phyloP scores from a whole-genome alignment of 37 sponge, comb jelly and placozoan species.

The Eunapius fragilis region DNA sequence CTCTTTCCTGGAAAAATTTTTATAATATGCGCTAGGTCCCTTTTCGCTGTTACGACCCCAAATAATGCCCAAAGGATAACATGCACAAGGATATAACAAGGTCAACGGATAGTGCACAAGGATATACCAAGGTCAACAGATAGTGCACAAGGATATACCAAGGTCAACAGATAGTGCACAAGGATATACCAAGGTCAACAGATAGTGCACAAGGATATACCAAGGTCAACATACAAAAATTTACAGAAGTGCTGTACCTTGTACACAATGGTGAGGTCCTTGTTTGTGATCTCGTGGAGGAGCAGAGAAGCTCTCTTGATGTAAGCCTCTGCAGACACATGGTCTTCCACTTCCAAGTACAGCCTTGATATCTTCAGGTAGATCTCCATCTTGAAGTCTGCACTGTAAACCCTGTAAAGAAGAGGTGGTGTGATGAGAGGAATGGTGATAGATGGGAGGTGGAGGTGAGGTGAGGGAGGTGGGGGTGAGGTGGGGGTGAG shows the following conservation, averaged over 20 bases:
- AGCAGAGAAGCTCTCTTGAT: conserved; percentile 89
- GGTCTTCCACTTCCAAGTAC: conserved; percentile 81
- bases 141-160: not conserved
- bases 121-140: too few species aligned
- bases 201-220: not conserved
- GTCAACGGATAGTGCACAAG: too few species aligned
- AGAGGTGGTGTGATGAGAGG: not conserved
- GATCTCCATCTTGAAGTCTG: conserved; percentile 91
- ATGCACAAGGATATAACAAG: too few species aligned
- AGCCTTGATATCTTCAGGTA: conserved; percentile 95
- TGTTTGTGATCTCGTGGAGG: conserved; percentile 62
- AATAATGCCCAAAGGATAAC: too few species aligned
- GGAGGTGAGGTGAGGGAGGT: not conserved
- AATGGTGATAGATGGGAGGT: conserved; percentile 12
- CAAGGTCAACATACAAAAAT: not conserved
- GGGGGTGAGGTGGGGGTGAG: not conserved
- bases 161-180: too few species aligned
- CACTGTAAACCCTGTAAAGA: conserved; percentile 64
- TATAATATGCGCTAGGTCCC: too few species aligned
- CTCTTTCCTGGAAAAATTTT: too few species aligned
- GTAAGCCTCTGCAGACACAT: conserved; percentile 92
- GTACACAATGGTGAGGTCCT: conserved; percentile 64
- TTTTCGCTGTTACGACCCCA: too few species aligned
- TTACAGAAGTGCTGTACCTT: conserved; percentile 42
- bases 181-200: not conserved